Evolutionary conservation across 2,888 invertebrate genomes (phyloP), one percentile per base, ranked within the genome.

Genomic region (Rhyacophila evoluta): DNA sequence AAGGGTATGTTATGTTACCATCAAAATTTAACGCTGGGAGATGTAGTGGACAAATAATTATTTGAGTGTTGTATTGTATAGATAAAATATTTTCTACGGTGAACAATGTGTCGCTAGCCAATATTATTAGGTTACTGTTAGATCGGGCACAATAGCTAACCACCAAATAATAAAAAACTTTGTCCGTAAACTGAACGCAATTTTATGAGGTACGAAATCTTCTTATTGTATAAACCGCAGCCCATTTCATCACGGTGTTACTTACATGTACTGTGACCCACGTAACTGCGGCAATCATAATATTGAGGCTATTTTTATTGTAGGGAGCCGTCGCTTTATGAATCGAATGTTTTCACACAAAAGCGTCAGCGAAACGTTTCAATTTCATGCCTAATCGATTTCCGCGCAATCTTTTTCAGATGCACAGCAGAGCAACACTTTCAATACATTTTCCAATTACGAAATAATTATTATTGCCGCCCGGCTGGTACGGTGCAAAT

Each of bases 311-410:
- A 33, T n/a, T n/a, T n/a, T n/a, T n/a, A n/a, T n/a, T n/a, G n/a
- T 33, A 6, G 29, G 29, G 29, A 33, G 29, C 29, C 29, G 6
- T 33, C 29, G 29, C 2, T 33, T 12, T 38, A 39, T 1, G 55
- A 55, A 55, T 55, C 55, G 55, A 55, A 19, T 19, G 55, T 55
- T 12, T 55, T 25, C 6, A 55, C 55, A 55, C 55, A 25, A 55
- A 33, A 55, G 25, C 55, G 55, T 55, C 25, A 55, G 55, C 55
- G 19, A 55, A 55, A 55, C 55, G 55, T 55, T 55, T 55, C 55
- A 19, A 55, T 55, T 55, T 55, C 55, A 55, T 19, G 55, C 55
- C 55, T 55, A 55, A 55, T 55, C 25, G 55, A 55, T 55, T 55
- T 55, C 55, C 25, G 25, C 55, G 55, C 55, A 19, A 55, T 55